phyloP scores from a whole-genome alignment of 2,113 vertebrate species.

The Synodontis membranacea region DNA sequence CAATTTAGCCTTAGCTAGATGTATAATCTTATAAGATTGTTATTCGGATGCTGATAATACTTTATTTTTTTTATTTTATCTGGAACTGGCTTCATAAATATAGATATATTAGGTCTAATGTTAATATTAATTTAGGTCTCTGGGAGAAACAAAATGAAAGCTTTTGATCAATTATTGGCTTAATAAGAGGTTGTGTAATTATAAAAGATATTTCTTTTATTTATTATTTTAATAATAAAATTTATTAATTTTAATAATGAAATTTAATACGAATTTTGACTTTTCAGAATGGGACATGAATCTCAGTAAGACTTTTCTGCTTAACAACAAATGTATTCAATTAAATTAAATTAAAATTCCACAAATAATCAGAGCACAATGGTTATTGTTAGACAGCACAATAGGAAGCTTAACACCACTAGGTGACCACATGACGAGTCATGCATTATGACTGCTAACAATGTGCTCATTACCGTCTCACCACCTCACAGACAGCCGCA shows the following conservation, averaged over 20 bases:
- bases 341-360: not conserved
- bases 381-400: not conserved
- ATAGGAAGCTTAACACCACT: not conserved
- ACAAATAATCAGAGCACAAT: not conserved
- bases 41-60: not conserved
- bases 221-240: no score
- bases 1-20: not conserved
- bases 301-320: not conserved
- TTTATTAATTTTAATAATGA: no score
- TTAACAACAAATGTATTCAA: not conserved
- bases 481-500: not conserved
- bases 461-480: not conserved
- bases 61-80: not conserved
- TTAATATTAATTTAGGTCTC: not conserved
- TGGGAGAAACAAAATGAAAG: not conserved
- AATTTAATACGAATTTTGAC: not conserved
- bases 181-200: not conserved
- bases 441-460: not conserved
- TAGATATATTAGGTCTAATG: not conserved
- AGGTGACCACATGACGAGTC: not conserved
- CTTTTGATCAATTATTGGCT: not conserved
- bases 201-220: not conserved
- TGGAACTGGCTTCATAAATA: not conserved
- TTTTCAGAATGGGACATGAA: not conserved
- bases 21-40: not conserved